These are phyloP conservation scores for Arrhamphus sclerolepis DNA, from an alignment of 2,797 vertebrate genomes.

Conservation along the genomic window DNA sequence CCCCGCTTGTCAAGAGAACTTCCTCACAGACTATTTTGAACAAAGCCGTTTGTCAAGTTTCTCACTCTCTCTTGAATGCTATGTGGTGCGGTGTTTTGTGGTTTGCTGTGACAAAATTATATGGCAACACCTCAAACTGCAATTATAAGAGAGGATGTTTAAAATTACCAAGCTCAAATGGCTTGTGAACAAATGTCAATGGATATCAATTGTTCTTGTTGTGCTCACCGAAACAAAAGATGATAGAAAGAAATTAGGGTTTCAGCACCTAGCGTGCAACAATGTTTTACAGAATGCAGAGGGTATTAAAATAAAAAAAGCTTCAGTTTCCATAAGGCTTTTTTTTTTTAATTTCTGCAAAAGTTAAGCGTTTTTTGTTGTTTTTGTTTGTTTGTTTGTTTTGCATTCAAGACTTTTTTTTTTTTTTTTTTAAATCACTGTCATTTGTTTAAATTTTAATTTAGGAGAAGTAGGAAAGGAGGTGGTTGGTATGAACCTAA, in stretches of 20 bases:
- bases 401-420: neutral
- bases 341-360: no score
- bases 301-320: neutral
- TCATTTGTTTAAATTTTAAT: neutral
- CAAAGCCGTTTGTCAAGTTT: slow-evolving; percentile 62
- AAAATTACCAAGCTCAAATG: neutral
- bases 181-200: no score
- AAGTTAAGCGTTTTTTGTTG: no score
- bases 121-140: neutral
- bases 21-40: neutral
- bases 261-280: neutral
- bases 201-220: no score
- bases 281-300: no score
- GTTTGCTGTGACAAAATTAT: neutral
- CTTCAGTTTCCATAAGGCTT: no score
- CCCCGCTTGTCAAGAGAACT: slow-evolving; percentile 44
- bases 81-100: neutral
- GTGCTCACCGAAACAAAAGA: no score
- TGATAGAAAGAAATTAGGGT: no score
- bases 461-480: neutral
- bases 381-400: neutral
- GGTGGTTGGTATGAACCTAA: neutral
- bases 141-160: neutral
- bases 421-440: neutral
- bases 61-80: neutral